These are phyloP conservation scores for Drosophila lutescens DNA, from an alignment of 2,888 invertebrate genomes.

Conservation along the genomic window DNA sequence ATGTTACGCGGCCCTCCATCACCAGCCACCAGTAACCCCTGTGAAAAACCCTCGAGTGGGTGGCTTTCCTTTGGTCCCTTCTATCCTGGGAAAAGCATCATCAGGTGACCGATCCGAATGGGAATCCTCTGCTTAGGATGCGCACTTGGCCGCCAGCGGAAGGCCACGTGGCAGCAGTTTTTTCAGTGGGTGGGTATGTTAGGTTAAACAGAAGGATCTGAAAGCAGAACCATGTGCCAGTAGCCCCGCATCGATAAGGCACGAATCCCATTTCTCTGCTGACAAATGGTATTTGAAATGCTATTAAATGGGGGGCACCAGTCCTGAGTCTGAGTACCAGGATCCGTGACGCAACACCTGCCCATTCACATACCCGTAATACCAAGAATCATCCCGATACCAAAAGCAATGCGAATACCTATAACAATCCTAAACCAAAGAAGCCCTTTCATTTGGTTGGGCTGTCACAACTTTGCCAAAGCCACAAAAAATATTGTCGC, in stretches of 20 bases:
- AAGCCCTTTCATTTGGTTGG: slow-evolving; percentile 12
- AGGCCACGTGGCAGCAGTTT: slow-evolving; percentile 49
- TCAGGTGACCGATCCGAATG: slow-evolving; percentile 59
- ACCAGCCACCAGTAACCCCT: slow-evolving; percentile 1
- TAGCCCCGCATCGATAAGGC: slow-evolving; percentile 58
- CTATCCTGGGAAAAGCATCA: slow-evolving; percentile 67
- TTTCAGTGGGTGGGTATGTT: background rate
- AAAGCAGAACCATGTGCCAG: slow-evolving; percentile 39
- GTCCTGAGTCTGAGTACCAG: background rate
- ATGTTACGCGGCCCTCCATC: slow-evolving; percentile 49
- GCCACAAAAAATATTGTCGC: slow-evolving; percentile 42
- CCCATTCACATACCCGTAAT: slow-evolving; percentile 3
- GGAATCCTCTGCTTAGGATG: slow-evolving; percentile 25
- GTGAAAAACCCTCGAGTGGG: slow-evolving; percentile 6
- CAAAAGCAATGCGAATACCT: background rate
- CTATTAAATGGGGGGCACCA: slow-evolving; percentile 41
- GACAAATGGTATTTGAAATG: slow-evolving; percentile 63
- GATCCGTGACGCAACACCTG: slow-evolving; percentile 5
- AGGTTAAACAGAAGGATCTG: background rate
- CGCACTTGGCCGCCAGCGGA: slow-evolving; percentile 44
- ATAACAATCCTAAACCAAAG: slow-evolving; percentile 20
- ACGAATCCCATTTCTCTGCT: slow-evolving; percentile 49
- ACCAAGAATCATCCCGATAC: background rate
- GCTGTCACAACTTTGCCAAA: slow-evolving; percentile 59
- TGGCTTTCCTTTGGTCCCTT: background rate